A percentile compares a stretch with the other conserved stretches of the same genome.
These are phyloP conservation scores for Xiphophorus hellerii DNA, from an alignment of 2,113 vertebrate species.

Conservation along the genomic window DNA sequence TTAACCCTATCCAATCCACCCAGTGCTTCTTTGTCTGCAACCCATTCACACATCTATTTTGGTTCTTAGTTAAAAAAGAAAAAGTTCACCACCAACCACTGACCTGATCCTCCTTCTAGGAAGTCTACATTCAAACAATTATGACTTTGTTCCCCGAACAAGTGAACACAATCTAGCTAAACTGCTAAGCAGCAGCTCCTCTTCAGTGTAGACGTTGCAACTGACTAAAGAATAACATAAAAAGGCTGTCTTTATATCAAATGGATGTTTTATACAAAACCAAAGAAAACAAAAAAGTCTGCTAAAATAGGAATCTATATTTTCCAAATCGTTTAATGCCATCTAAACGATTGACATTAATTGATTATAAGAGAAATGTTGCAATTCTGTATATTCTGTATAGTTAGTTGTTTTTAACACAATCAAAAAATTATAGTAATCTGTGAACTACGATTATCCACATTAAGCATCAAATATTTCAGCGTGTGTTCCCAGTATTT, in stretches of 20 bases:
- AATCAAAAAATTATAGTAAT: not conserved
- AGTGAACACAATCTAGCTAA: not conserved
- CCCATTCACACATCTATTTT: constrained; percentile 25
- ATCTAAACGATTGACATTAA: too few relatives aligned
- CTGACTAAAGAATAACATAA: too few relatives aligned
- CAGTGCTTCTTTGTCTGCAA: constrained; percentile 27
- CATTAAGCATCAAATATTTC: not conserved
- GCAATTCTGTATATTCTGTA: too few relatives aligned
- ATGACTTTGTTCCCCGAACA: too few relatives aligned
- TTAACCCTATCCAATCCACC: constrained; percentile 1
- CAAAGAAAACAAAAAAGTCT: too few relatives aligned
- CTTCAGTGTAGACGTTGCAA: too few relatives aligned
- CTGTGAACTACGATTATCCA: too few relatives aligned
- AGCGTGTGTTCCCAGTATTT: not conserved
- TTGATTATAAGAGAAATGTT: too few relatives aligned
- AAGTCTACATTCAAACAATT: not conserved
- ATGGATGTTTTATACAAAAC: too few relatives aligned
- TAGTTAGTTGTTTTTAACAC: not conserved
- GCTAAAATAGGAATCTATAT: too few relatives aligned
- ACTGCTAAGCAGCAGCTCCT: not conserved
- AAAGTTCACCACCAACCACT: not conserved
- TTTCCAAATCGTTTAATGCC: too few relatives aligned
- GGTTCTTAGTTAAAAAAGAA: constrained; percentile 2
- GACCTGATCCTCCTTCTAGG: not conserved
- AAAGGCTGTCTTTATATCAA: too few relatives aligned